Evolutionary conservation across 2,797 vertebrate genomes (phyloP).

Genomic region (Mus spretus): DNA sequence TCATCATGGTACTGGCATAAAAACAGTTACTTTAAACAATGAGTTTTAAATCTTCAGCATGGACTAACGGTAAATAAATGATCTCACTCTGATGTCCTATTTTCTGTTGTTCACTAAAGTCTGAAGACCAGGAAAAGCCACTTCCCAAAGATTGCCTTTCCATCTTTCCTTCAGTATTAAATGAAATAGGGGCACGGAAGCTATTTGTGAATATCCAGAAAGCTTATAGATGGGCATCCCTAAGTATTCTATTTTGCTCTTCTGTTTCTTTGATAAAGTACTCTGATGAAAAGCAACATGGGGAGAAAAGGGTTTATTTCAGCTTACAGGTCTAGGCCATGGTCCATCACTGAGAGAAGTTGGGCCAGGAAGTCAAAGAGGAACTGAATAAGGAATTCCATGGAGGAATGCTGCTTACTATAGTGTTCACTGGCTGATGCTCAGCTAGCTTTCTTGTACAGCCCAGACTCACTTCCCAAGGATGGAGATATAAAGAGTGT

Average conservation of each 20-base stretch:
- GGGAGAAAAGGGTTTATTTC: neutral
- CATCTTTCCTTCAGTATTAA: neutral
- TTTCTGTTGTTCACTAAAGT: neutral
- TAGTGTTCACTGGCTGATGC: neutral
- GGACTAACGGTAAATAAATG: neutral
- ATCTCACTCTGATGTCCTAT: neutral
- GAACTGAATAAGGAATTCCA: neutral
- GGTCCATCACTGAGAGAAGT: neutral
- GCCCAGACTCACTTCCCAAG: neutral
- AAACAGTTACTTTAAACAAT: neutral
- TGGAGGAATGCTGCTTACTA: neutral
- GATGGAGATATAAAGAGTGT: neutral
- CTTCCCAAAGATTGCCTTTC: neutral
- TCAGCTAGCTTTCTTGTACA: neutral
- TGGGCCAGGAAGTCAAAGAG: neutral
- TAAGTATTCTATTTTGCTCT: too few species aligned
- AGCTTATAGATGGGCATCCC: neutral
- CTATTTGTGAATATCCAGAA: slow-evolving; percentile 24
- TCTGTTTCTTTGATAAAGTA: neutral
- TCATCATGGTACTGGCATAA: neutral
- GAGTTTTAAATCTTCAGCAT: neutral
- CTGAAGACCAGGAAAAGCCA: neutral
- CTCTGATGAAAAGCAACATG: neutral
- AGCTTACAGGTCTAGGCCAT: neutral
- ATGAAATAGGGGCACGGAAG: neutral